phyloP scores from a whole-genome alignment of 2,888 invertebrate species.

The Chirona hameri region DNA sequence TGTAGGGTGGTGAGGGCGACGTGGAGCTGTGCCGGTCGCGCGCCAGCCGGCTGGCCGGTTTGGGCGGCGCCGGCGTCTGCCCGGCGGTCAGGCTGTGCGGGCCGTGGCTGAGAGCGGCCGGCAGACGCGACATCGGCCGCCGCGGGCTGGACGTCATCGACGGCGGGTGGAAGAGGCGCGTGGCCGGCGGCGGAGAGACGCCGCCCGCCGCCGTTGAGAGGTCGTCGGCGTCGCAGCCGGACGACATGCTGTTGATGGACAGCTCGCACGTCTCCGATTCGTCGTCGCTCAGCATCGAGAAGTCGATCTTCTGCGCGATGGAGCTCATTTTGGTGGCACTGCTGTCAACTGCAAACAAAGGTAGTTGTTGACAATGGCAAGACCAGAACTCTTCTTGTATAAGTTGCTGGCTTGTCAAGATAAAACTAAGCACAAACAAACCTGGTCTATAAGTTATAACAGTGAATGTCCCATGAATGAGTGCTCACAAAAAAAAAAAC shows the following conservation, averaged over 20 bases:
- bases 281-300: slow-evolving; percentile 1
- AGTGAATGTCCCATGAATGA: too few species aligned
- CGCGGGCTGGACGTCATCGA: slow-evolving; percentile 30
- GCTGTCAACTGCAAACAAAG: background rate
- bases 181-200: background rate
- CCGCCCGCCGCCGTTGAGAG: background rate
- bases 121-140: background rate
- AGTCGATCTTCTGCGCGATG: slow-evolving; percentile 23
- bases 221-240: slow-evolving; percentile 27
- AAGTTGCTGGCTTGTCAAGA: too few species aligned
- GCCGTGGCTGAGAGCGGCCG: too few species aligned
- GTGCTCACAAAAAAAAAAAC: too few species aligned
- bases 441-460: too few species aligned
- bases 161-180: background rate
- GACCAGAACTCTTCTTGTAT: too few species aligned
- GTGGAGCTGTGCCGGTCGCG: slow-evolving; percentile 14
- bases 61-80: slow-evolving; percentile 13
- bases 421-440: too few species aligned
- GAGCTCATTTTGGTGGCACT: background rate
- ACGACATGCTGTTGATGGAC: slow-evolving; percentile 1
- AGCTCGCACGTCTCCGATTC: slow-evolving; percentile 8
- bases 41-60: background rate
- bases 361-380: background rate
- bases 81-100: background rate
- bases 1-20: slow-evolving; percentile 38